These are phyloP conservation scores for Butastur rufipennis DNA, from an alignment of 2,113 vertebrate genomes.

Conservation along the genomic window DNA sequence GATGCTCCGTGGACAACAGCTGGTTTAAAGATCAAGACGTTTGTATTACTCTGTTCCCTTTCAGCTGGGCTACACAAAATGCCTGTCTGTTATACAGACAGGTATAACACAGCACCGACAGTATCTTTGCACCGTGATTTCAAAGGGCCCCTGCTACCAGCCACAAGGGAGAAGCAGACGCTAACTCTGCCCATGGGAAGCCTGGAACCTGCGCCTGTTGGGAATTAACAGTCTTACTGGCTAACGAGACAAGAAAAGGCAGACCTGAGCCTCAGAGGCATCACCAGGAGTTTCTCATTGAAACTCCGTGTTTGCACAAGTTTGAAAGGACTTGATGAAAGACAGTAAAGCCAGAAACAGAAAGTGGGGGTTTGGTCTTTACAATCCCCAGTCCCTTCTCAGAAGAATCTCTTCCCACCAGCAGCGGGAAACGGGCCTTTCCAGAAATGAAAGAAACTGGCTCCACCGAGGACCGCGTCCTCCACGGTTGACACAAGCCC, in stretches of 20 bases:
- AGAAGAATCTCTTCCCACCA: background rate
- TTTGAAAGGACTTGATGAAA: background rate
- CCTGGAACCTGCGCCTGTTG: background rate
- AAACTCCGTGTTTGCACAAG: fast-evolving
- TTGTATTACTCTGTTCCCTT: background rate
- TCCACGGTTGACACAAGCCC: background rate
- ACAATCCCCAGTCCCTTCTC: background rate
- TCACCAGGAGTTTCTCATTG: background rate
- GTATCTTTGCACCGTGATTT: fast-evolving
- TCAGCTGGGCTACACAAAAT: background rate
- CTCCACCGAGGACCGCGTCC: fast-evolving
- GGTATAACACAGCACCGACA: background rate
- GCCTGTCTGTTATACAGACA: background rate
- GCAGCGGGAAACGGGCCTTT: background rate
- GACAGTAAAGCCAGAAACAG: background rate
- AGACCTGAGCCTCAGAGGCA: background rate
- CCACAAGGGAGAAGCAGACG: background rate
- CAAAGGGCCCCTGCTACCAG: background rate
- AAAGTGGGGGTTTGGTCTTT: background rate
- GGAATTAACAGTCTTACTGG: background rate
- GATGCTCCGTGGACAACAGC: background rate
- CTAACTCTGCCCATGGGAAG: background rate
- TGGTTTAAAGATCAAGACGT: background rate
- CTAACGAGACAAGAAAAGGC: background rate
- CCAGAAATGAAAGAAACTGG: fast-evolving